Conservation (phyloP, 2,797 vertebrate species). For the Anabacerthia variegaticeps region DNA sequence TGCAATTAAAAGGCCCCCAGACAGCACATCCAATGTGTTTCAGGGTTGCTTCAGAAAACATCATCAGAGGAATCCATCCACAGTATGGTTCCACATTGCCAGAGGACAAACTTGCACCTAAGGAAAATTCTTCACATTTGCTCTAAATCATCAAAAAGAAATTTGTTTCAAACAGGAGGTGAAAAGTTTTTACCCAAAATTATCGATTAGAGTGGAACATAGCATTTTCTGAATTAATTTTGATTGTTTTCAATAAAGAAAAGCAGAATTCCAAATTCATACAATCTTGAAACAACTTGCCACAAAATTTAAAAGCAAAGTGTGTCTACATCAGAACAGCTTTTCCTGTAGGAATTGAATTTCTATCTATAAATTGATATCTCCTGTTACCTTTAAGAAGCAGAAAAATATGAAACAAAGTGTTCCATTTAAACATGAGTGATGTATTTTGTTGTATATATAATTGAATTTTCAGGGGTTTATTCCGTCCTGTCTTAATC, state of each 20-base stretch:
- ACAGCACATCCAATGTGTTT: not conserved
- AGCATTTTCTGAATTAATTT: not conserved
- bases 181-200: not conserved
- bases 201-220: not conserved
- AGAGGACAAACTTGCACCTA: not conserved
- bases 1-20: not conserved
- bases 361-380: not conserved
- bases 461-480: not conserved
- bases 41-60: not conserved
- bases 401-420: not conserved
- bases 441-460: not conserved
- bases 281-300: not conserved
- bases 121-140: not conserved
- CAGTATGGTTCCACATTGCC: not conserved
- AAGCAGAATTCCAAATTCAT: not conserved
- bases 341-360: not conserved
- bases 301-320: not conserved
- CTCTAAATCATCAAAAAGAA: not conserved
- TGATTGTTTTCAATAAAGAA: not conserved
- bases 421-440: not conserved
- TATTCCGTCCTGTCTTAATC: not conserved
- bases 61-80: not conserved
- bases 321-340: not conserved
- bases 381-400: not conserved
- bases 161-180: not conserved